Percentiles rank a stretch among this genome's conserved stretches.
phyloP scores from a whole-genome alignment of 2,113 vertebrate genomes.

The Pterocles gutturalis region DNA sequence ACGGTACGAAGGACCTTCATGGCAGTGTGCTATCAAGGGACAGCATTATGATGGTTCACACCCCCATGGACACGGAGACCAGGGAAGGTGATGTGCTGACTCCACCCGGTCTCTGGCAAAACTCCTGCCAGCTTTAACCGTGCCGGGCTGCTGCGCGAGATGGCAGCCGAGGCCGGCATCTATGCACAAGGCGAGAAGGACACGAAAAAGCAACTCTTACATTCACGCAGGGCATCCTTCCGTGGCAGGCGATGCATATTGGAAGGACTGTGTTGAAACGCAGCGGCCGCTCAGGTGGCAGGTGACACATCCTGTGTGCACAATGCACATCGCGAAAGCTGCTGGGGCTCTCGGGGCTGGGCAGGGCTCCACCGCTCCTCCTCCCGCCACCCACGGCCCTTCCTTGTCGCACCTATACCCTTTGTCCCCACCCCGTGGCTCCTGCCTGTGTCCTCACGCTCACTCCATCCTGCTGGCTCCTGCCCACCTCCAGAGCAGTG shows the following conservation, averaged over 20 bases:
- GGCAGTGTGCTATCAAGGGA: not conserved
- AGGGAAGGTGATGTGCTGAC: not conserved
- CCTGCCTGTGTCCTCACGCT: not conserved
- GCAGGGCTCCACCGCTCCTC: not conserved
- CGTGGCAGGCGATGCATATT: fast-evolving
- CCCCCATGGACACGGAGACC: fast-evolving
- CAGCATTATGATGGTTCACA: fast-evolving
- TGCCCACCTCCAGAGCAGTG: fast-evolving
- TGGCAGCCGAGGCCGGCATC: not conserved
- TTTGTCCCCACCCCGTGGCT: not conserved
- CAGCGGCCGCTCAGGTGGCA: fast-evolving
- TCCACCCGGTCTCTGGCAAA: not conserved
- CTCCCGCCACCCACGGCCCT: not conserved
- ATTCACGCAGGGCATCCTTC: not conserved
- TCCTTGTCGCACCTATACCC: not conserved
- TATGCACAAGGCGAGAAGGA: fast-evolving
- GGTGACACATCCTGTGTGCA: not conserved
- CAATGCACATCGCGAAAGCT: not conserved
- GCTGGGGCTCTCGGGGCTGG: not conserved
- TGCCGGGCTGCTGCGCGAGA: fast-evolving
- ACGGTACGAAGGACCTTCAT: fast-evolving
- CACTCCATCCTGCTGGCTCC: fast-evolving
- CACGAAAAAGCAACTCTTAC: fast-evolving
- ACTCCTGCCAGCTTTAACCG: not conserved
- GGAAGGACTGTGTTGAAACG: fast-evolving